Base-by-base conservation (phyloP, 2,113 vertebrate species). In the Prionailurus bengalensis region DNA sequence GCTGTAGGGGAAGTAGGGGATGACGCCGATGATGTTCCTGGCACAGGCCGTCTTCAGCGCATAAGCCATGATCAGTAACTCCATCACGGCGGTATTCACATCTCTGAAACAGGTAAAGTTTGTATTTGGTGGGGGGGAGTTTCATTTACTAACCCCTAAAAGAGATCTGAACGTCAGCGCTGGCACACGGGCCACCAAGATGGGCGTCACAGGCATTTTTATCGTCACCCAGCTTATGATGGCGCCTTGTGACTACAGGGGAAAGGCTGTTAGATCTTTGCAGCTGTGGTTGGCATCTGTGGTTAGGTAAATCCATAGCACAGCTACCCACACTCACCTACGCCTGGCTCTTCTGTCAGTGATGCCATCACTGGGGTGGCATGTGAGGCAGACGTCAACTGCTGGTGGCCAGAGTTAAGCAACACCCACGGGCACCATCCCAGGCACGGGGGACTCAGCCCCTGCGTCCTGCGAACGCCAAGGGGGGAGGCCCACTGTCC, bases 1-100 rank as follows among this genome's bases (percentile, higher is more conserved):
- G 99, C 99, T 99, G 98, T 99, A 99, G 31, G 99, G 99, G 97
- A 99, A 99, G 98, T 99, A 99, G 0, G 99, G 99, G 95, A 99
- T 99, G 93, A 99, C 99, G 0, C 99, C 99, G 0, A 99, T 99
- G 84, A 99, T 99, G 97, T 99, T 99, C 98, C 99, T 99, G 95
- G 99, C 99, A 92, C 99, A 99, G 86, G 99, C 99, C 0, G 99
- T 99, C 99, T 99, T 99, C 97, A 99, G 99, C 0, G 99, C 99
- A 0, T 99, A 99, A 0, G 99, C 99, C 99, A 99, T 99, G 58
- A 99, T 99, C 98, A 99, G 98, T 42, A 99, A 98, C 99, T 99
- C 99, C 99, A 99, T 99, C 86, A 99, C 99, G 3, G 99, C 99
- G 0, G 99, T 99, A 90, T 99, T 99, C 90, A 99, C 99, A 98